Conservation (phyloP, 2,888 invertebrate genomes). For the Steromphala cineraria region DNA sequence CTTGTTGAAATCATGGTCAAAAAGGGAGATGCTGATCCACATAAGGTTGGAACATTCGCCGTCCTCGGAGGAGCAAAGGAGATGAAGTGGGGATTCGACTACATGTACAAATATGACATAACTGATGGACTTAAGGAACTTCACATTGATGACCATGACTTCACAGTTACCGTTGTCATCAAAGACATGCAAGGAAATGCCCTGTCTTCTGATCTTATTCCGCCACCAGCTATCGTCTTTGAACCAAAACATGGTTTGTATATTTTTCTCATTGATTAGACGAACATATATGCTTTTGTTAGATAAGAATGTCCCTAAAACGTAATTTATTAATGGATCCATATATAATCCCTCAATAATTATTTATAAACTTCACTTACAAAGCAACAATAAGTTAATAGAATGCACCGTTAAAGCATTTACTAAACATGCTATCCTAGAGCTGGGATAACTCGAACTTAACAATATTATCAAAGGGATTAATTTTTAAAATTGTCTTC, state of each 20-base stretch:
- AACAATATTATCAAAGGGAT: background rate
- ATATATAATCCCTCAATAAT: background rate
- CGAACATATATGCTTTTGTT: background rate
- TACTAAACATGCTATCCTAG: too few species aligned
- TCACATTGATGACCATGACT: background rate
- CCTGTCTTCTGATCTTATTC: slow-evolving; percentile 7
- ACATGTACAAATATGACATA: slow-evolving; percentile 25
- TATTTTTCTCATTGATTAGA: too few species aligned
- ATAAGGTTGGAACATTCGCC: slow-evolving; percentile 27
- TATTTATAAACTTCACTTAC: background rate
- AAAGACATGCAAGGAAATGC: slow-evolving; percentile 23
- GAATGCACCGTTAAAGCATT: too few species aligned
- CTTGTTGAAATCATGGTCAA: slow-evolving; percentile 24
- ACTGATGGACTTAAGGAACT: slow-evolving; percentile 14
- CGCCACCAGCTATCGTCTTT: slow-evolving; percentile 19
- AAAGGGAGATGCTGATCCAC: background rate
- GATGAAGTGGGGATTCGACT: slow-evolving; percentile 32
- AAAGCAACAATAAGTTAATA: background rate
- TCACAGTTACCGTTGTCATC: background rate
- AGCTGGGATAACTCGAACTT: too few species aligned
- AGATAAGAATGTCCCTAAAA: too few species aligned
- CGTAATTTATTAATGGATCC: background rate
- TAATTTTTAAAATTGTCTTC: background rate
- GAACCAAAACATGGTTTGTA: slow-evolving; percentile 6
- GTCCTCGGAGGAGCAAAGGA: slow-evolving; percentile 29